These are phyloP conservation scores for Brachylomia viminalis DNA, from an alignment of 2,888 invertebrate species.

Conservation along the genomic window DNA sequence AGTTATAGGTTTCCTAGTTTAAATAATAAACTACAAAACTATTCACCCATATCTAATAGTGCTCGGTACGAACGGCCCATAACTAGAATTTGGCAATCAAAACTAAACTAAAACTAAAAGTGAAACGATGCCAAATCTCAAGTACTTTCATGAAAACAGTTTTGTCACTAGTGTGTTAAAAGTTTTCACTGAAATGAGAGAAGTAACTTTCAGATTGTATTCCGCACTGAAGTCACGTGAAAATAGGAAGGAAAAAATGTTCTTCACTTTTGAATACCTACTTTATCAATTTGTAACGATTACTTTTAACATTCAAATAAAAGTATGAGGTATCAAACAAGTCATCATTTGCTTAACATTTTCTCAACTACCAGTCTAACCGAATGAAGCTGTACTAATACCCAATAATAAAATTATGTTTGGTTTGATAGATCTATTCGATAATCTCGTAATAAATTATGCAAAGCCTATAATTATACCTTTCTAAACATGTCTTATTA, in stretches of 20 bases:
- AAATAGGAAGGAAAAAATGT: constrained; percentile 12
- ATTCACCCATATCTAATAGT: neutral
- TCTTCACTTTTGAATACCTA: neutral
- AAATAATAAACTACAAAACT: neutral
- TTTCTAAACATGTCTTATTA: constrained; percentile 38
- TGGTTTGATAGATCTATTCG: constrained; percentile 30
- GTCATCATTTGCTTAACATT: no score
- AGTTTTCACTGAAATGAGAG: constrained; percentile 26
- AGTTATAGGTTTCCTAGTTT: neutral
- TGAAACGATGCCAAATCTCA: constrained; percentile 35
- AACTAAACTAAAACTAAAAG: constrained; percentile 32
- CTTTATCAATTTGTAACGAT: constrained; percentile 10
- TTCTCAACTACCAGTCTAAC: no score
- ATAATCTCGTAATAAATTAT: constrained; percentile 47
- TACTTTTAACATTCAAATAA: neutral
- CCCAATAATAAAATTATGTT: constrained; percentile 18
- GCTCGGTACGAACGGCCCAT: neutral
- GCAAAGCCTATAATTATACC: constrained; percentile 36
- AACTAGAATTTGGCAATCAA: constrained; percentile 40
- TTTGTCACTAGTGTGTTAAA: constrained; percentile 34
- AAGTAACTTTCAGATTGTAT: constrained; percentile 13
- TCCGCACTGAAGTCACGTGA: neutral
- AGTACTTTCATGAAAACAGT: constrained; percentile 31
- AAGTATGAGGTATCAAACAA: neutral
- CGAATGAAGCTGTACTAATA: no score